A percentile compares a stretch with the other conserved stretches of the same genome.
These are phyloP conservation scores for Allolobophora icterica DNA, from an alignment of 2,888 invertebrate genomes.

Conservation along the genomic window DNA sequence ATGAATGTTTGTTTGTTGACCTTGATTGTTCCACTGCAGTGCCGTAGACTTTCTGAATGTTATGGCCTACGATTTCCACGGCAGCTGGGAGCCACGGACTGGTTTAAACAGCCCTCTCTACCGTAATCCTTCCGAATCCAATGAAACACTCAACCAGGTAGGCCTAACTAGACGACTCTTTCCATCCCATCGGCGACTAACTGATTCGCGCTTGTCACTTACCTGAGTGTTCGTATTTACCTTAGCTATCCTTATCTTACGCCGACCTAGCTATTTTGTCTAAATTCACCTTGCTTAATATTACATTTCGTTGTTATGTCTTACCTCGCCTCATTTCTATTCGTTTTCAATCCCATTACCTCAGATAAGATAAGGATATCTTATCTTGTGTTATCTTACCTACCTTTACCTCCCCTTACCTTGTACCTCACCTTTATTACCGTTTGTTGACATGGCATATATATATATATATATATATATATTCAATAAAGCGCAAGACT, in stretches of 20 bases:
- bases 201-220: background rate
- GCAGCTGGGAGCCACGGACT: background rate
- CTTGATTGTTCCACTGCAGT: no score
- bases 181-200: background rate
- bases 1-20: background rate
- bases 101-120: background rate
- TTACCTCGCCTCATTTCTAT: background rate
- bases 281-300: no score
- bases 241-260: background rate
- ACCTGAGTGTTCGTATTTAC: background rate
- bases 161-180: background rate
- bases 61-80: background rate
- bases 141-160: background rate
- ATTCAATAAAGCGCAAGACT: no score
- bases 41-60: background rate
- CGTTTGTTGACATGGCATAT: no score
- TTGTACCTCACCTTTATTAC: no score
- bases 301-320: background rate
- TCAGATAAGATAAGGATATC: no score
- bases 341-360: no score
- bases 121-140: background rate
- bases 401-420: no score
- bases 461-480: no score
- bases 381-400: no score
- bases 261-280: no score